These are phyloP conservation scores for Zaprionus taronus DNA, from an alignment of 1,140 invertebrate genomes.

Conservation along the genomic window DNA sequence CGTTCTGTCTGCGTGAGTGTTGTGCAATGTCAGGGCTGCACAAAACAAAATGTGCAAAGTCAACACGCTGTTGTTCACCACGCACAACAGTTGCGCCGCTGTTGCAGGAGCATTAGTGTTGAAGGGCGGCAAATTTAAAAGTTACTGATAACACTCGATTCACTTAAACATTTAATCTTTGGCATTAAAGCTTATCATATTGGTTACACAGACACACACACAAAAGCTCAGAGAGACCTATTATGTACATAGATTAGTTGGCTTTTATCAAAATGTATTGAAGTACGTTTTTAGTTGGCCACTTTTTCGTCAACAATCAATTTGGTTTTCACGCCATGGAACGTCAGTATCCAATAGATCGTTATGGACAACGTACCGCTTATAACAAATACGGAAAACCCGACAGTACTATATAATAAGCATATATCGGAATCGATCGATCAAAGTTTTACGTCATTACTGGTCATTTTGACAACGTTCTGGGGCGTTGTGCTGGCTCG, in stretches of 20 bases:
- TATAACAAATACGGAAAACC: background rate
- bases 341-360: conserved; percentile 23
- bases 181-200: background rate
- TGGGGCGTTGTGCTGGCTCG: conserved; percentile 57
- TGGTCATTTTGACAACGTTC: conserved; percentile 58
- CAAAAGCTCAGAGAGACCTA: background rate
- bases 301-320: conserved; percentile 1
- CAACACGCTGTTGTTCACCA: conserved; percentile 5
- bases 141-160: background rate
- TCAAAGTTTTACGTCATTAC: conserved; percentile 40
- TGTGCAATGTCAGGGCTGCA: conserved; percentile 24
- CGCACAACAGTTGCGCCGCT: conserved; percentile 14
- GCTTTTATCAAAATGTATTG: conserved; percentile 31
- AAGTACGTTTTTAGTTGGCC: conserved; percentile 11
- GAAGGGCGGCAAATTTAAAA: background rate
- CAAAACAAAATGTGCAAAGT: background rate
- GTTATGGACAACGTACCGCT: conserved; percentile 20
- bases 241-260: conserved; percentile 18
- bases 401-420: conserved; percentile 33
- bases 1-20: background rate
- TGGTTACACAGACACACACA: background rate
- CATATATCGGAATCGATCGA: conserved; percentile 27
- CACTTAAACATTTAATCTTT: background rate
- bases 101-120: background rate
- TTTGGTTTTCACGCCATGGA: conserved; percentile 1